Base-by-base conservation (phyloP, 1,140 invertebrate genomes). In the Mercenaria mercenaria region DNA sequence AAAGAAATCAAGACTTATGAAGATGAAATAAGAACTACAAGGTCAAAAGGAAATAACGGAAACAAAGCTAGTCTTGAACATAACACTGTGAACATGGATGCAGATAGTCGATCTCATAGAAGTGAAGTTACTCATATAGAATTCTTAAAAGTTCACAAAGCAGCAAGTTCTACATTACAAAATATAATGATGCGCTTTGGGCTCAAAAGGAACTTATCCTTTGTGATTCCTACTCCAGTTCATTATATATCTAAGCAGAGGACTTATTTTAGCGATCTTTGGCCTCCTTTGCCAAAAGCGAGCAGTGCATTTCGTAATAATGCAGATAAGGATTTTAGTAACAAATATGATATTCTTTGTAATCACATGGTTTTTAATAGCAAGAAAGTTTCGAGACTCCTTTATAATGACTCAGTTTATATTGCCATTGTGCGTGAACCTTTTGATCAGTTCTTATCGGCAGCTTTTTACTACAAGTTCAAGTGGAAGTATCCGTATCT, bases 71-170 rank as follows among this genome's bases (percentile, higher is more conserved):
- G n/a, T n/a, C n/a, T n/a, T n/a, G n/a, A n/a, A n/a, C n/a, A n/a
- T n/a, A n/a, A n/a, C n/a, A n/a, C n/a, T n/a, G n/a, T n/a, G n/a
- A n/a, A n/a, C n/a, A n/a, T n/a, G n/a, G n/a, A n/a, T n/a, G n/a
- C n/a, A n/a, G n/a, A n/a, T n/a, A n/a, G n/a, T n/a, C n/a, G n/a
- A n/a, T n/a, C n/a, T n/a, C n/a, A n/a, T n/a, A n/a, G n/a, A 8
- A 4, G n/a, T 11, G 76, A 79, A 52, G 20, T 79, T 4, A 41
- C 39, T 18, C 76, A 79, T 79, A 34, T 79, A 18, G 43, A 34
- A 47, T 79, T 84, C 47, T 37, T 61, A 4, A 84, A 64, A 59
- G 81, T 84, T 34, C 81, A 84, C 41, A 84, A 84, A 69, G 59
- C 59, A 26, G 81, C 81, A n/a, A 84, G 81, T 43, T 69, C 81